Evolutionary conservation across 2,888 invertebrate species (phyloP).

Genomic region (Parnassius smintheus): DNA sequence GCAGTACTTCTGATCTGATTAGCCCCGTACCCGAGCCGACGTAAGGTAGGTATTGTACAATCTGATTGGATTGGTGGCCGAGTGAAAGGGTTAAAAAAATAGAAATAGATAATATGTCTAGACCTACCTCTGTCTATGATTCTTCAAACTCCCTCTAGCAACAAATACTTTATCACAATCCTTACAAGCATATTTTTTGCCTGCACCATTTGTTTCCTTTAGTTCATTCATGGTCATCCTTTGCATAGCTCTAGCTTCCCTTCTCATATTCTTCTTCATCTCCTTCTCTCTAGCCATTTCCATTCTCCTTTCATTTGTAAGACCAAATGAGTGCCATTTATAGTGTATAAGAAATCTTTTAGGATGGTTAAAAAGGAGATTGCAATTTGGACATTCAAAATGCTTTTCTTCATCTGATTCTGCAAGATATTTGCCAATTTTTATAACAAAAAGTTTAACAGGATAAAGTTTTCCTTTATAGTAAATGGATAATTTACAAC

Average conservation of each 20-base stretch:
- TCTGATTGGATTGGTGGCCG: too few species aligned
- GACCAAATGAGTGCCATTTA: conserved; percentile 71
- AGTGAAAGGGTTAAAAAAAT: too few species aligned
- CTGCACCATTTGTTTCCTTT: conserved; percentile 33
- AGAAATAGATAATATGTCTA: background rate
- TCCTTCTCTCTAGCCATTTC: conserved; percentile 49
- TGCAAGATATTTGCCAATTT: conserved; percentile 4
- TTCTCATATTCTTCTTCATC: conserved; percentile 35
- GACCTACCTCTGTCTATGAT: conserved; percentile 61
- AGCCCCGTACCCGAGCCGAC: too few species aligned
- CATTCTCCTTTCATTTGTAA: conserved; percentile 50
- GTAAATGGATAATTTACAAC: too few species aligned
- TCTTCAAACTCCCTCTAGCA: conserved; percentile 56
- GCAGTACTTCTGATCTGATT: too few species aligned
- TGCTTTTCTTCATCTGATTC: conserved; percentile 33
- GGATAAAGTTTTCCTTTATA: too few species aligned
- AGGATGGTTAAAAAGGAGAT: conserved; percentile 54
- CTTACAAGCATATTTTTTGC: conserved; percentile 52
- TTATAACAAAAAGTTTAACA: too few species aligned
- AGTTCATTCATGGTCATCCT: conserved; percentile 38
- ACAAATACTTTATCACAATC: conserved; percentile 62
- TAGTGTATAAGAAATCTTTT: conserved; percentile 67
- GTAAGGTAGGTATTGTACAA: too few species aligned
- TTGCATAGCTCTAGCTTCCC: conserved; percentile 42
- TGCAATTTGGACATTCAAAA: conserved; percentile 64